Base-by-base conservation (phyloP, 2,113 vertebrate species). In the Lycocorax pyrrhopterus region DNA sequence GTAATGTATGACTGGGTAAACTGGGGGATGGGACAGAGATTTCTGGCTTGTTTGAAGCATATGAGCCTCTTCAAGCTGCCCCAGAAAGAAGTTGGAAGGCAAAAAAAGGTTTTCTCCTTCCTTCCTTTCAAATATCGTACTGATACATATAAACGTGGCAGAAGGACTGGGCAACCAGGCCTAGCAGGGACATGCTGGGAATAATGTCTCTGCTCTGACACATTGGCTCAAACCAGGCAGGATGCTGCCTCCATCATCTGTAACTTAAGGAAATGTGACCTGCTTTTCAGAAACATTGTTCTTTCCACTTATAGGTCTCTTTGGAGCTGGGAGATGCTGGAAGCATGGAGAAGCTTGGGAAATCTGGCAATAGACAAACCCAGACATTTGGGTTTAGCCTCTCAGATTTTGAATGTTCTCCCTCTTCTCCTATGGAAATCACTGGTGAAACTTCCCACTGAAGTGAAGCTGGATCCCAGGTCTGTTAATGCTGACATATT, bases 371-470 rank as follows among this genome's bases (percentile, higher is more conserved):
- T 0, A 88, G 73, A 66, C 59, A 62, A 73, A 72, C 21, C 46
- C 64, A 87, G 66, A 69, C 52, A 47, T 15, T 39, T 39, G 26
- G n/a, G 33, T 94, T 91, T 47, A 92, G 30, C 27, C 22, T 91
- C 71, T 85, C 33, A 39, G 5, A 37, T 63, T 87, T 62, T 39
- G 4, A 64, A 66, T 74, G 47, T 39, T 93, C 63, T 71, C 16
- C 16, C 21, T 59, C 25, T 92, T 63, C 39, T 85, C 7, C 77
- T 63, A 62, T 52, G 67, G 51, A 96, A 91, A 77, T 95, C 60
- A 64, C 52, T 39, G 78, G 10, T 46, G 64, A 95, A 66, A 35
- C 55, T 97, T 84, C 78, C 62, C 75, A 83, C 63, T 86, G 47
- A 74, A 72, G 43, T 13, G 4, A 9, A 75, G 64, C 60, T 81